Base-by-base conservation (phyloP, 2,888 invertebrate species). In the Trichogramma dendrolimi region DNA sequence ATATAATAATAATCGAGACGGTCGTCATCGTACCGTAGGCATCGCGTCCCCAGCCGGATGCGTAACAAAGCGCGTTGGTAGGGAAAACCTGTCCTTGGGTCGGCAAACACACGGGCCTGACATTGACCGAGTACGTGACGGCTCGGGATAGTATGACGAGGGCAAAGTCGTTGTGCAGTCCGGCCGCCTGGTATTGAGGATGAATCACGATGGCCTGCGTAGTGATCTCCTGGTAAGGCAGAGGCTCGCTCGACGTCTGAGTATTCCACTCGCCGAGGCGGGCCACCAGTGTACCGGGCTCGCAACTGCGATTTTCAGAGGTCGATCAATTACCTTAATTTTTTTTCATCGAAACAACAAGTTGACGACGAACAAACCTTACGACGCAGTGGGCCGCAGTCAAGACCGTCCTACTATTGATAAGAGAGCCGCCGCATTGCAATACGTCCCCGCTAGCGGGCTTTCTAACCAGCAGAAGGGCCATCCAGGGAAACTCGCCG, bases 401-500 rank as follows among this genome's bases (percentile, higher is more conserved):
- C 4, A 94, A 72, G 0, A 91, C 88, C 0, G 89, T 88, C 57
- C 81, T 81, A 0, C 89, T 87, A 64, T 89, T 87, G 66, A 94
- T 89, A 51, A 94, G 79, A 0, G 92, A 87, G 0, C 89, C 93
- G 0, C 92, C 93, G 47, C 92, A 92, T 6, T 87, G 83, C 75
- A 90, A 91, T 43, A 85, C 78, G 70, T 83, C 78, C 8, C 82
- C 82, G 1, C 82, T 77, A 47, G 70, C 71, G 0, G 80, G 72
- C 64, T 84, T 84, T 64, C 84, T 81, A 50, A 83, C 80, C 67
- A 89, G 75, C 39, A 91, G 80, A 0, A 90, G 90, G 0, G 88
- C 86, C 87, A 91, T 90, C 92, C 92, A 92, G 0, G 91, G 91
- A 74, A 90, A 91, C 78, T 92, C 91, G 0, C 85, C 91, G 70